Evolutionary conservation across 2,888 invertebrate species (phyloP), one percentile per base, ranked within the genome.

Genomic region (Calameuta pallipes): DNA sequence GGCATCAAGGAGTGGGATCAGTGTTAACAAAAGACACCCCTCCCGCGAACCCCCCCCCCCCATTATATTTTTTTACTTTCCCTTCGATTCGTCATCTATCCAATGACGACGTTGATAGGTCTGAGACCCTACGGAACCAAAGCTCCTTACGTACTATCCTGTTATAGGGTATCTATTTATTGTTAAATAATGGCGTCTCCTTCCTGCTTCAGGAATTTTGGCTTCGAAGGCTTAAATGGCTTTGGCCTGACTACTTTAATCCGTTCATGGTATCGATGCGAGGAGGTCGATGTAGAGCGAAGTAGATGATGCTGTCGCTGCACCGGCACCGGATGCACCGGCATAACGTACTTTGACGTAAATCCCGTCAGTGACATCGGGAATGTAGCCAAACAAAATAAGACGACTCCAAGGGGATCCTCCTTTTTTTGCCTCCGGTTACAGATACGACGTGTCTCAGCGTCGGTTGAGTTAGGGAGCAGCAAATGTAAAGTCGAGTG

Each of bases 371-470:
- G 80, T 79, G 75, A 78, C 76, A 73, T 81, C 75, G 73, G 79
- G 79, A 78, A 78, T 79, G 75, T 78, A 78, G 78, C 79, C 80
- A 80, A 85, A 82, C 79, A 80, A 83, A 80, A 85, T 78, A 81
- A 79, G 77, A 75, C 79, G 79, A 79, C 75, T 76, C 78, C 78
- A 73, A 70, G 74, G 73, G 75, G 73, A 74, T 76, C 70, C 56
- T 56, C 1, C 15, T 23, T 23, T 41, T 56, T 56, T 56, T 56
- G 9, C 56, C 56, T 56, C 6, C 56, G 56, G 56, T 23, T 23
- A 56, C 56, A 23, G 23, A 56, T 56, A 56, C 56, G 15, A 41
- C 41, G 23, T 23, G 56, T 56, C 56, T 23, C 23, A 23, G 23
- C 23, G 56, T 56, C 6, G 23, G 23, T 56, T 23, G 56, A 56